Evolutionary conservation across 1,140 invertebrate species (phyloP), one percentile per base, ranked within the genome.

Genomic region (Euglossa dilemma): DNA sequence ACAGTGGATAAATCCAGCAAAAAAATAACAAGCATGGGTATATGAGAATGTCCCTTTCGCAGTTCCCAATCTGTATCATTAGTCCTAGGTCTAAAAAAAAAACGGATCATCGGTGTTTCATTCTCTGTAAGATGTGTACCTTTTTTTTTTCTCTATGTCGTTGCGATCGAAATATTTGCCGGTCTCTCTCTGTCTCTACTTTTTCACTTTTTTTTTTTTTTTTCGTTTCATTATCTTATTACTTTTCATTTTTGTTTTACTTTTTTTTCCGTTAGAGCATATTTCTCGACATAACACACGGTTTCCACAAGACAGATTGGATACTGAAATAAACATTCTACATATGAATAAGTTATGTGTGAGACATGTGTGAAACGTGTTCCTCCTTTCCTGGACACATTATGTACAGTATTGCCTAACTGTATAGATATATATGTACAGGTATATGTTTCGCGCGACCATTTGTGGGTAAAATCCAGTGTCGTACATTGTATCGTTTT

Each of bases 11-110:
- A 75, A 75, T 81, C 91, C 92, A 91, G 88, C 91, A 91, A 92
- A 75, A 78, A 67, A 66, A 93, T 92, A 93, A 93, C 89, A 93
- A 95, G 94, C 94, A 95, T 94, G 93, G 93, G 93, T 94, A 95
- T 95, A 95, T 95, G 95, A 96, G 95, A 96, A 95, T 95, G 95
- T 95, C 95, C 95, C 95, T 95, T 95, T 95, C 94, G 95, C 94
- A 95, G 94, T 94, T 95, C 94, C 95, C 95, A 95, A 95, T 95
- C 95, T 95, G 95, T 95, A 93, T 93, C 57, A 74, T 75, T 92
- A 93, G 90, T 91, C 90, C 86, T 91, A 92, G 79, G 81, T 81
- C 72, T 81, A 81, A 36, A 75, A 74, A 56, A 73, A 28, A 45
- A 75, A 75, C 52, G 52, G 79, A 52, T 75, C 45, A 75, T 75